A percentile compares a stretch with the other conserved stretches of the same genome.
Evolutionary conservation across 2,113 vertebrate genomes (phyloP).

Genomic region (Xyrauchen texanus): DNA sequence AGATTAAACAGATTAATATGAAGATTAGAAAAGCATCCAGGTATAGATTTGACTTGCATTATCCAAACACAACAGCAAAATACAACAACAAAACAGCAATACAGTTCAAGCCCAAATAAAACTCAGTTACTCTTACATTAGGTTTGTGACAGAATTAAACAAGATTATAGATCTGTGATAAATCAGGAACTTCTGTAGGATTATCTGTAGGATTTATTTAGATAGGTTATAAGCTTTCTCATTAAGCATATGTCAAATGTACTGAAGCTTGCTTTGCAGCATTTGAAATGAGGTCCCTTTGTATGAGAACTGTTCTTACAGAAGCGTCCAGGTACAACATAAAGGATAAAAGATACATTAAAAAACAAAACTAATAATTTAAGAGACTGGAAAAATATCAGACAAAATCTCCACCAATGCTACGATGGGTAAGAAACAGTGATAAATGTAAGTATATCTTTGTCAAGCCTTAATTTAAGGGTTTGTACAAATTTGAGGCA

Average conservation of each 20-base stretch:
- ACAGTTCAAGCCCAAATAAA: neutral
- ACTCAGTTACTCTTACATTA: too few relatives aligned
- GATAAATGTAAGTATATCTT: neutral
- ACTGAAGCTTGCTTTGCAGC: too few relatives aligned
- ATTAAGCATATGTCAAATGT: too few relatives aligned
- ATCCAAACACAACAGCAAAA: slow-evolving; percentile 1
- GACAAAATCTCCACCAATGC: neutral
- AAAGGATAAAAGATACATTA: slow-evolving; percentile 20
- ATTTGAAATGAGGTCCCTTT: slow-evolving; percentile 8
- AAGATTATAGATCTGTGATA: neutral
- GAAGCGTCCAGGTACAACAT: neutral
- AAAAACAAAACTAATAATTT: slow-evolving; percentile 29
- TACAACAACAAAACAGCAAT: neutral
- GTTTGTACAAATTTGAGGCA: slow-evolving; percentile 4
- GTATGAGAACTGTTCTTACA: neutral
- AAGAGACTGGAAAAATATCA: neutral
- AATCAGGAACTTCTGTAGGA: neutral
- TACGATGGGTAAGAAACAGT: neutral
- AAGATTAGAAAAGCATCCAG: neutral
- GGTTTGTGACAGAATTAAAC: neutral
- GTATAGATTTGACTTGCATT: neutral
- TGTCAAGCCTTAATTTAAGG: neutral
- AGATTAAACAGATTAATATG: neutral
- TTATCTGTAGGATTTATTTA: neutral
- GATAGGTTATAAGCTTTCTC: neutral